A percentile compares a stretch with the other conserved stretches of the same genome.
Conservation (phyloP, 2,113 vertebrate genomes). For the Tursiops truncatus region DNA sequence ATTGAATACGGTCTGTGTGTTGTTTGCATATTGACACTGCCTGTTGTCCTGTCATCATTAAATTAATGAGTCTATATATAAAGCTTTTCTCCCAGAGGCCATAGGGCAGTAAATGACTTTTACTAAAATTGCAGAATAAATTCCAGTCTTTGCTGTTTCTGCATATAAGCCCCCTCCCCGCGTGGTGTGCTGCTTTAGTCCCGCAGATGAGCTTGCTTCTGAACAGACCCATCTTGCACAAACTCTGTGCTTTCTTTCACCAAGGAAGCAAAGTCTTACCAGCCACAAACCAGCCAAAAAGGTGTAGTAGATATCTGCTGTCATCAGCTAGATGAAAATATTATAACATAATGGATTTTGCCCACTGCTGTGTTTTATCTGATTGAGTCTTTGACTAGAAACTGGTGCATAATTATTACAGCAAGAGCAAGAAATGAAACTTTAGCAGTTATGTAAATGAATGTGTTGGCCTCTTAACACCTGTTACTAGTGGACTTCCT, state of each 20-base stretch:
- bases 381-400: conserved; percentile 40
- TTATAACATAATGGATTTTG: conserved; percentile 18
- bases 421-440: conserved; percentile 68
- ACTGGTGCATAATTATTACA: conserved; percentile 63
- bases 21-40: conserved; percentile 59
- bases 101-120: conserved; percentile 10
- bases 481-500: conserved; percentile 78
- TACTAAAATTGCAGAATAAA: neutral
- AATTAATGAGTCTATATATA: neutral
- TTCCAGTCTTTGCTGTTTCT: neutral
- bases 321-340: conserved; percentile 11
- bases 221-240: neutral
- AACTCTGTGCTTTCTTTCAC: conserved; percentile 70
- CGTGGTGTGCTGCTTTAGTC: neutral
- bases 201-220: neutral
- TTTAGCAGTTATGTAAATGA: conserved; percentile 65
- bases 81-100: conserved; percentile 50
- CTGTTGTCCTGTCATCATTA: conserved; percentile 39
- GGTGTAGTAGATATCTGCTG: neutral
- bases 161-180: neutral
- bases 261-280: conserved; percentile 45
- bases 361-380: conserved; percentile 37
- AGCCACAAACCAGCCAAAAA: neutral
- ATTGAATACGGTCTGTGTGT: conserved; percentile 13
- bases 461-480: conserved; percentile 63